Conservation (phyloP, 2,797 vertebrate genomes). For the Clarias fuscus region DNA sequence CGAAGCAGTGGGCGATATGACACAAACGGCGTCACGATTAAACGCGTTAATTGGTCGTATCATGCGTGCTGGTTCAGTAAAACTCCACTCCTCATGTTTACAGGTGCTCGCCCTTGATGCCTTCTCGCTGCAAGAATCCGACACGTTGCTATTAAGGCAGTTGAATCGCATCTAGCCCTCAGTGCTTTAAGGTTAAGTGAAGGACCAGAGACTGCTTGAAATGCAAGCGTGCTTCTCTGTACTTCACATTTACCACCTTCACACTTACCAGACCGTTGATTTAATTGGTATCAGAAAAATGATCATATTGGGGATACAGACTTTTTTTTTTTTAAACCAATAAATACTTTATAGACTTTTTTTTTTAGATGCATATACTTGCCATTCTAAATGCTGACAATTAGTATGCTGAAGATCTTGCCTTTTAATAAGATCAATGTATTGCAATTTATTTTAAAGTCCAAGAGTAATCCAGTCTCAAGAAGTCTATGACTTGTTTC, state of each 20-base stretch:
- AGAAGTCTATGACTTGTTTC: background rate
- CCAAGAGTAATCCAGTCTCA: background rate
- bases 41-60: too few species aligned
- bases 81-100: background rate
- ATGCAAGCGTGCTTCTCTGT: background rate
- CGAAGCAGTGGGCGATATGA: background rate
- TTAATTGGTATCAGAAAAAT: background rate
- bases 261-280: background rate
- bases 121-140: background rate
- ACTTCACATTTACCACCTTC: background rate
- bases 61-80: background rate
- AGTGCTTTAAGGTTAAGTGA: background rate
- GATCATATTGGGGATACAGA: background rate
- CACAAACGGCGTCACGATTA: background rate
- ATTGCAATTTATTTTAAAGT: background rate
- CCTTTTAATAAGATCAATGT: background rate
- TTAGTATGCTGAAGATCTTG: background rate
- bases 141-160: background rate
- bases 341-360: background rate
- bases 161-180: background rate
- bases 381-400: background rate
- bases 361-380: background rate
- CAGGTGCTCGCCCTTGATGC: background rate
- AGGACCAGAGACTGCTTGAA: background rate
- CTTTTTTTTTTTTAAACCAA: background rate